A percentile compares a stretch with the other conserved stretches of the same genome.
Conservation (phyloP, 2,888 invertebrate species). For the Yponomeuta malinellus region DNA sequence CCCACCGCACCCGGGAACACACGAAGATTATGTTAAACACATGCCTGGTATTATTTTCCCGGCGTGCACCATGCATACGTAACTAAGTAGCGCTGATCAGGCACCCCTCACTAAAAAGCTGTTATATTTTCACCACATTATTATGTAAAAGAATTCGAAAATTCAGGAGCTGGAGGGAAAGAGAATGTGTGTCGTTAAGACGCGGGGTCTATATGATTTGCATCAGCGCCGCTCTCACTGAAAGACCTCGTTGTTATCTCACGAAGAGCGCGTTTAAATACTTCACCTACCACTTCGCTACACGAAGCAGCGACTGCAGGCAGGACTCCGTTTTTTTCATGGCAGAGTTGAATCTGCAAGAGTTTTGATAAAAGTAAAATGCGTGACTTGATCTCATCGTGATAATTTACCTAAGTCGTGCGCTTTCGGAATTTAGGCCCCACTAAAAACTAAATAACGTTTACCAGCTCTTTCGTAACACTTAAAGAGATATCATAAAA, state of each 20-base stretch:
- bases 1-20: conserved; percentile 32
- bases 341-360: background rate
- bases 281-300: background rate
- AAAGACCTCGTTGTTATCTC: conserved; percentile 20
- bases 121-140: conserved; percentile 73
- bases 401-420: too few relatives aligned
- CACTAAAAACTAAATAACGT: too few relatives aligned
- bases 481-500: background rate
- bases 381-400: too few relatives aligned
- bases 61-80: conserved; percentile 47
- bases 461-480: too few relatives aligned
- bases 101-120: conserved; percentile 59
- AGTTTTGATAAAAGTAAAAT: background rate
- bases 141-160: conserved; percentile 72
- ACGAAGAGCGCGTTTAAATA: background rate
- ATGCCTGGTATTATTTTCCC: conserved; percentile 49
- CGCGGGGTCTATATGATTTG: conserved; percentile 53
- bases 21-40: conserved; percentile 66
- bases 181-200: conserved; percentile 67
- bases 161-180: conserved; percentile 53
- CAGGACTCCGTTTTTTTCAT: background rate
- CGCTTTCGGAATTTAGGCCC: too few relatives aligned
- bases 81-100: conserved; percentile 49
- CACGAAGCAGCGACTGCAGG: too few relatives aligned
- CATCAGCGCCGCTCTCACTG: conserved; percentile 36